Percentiles rank a stretch among this genome's conserved stretches.
phyloP scores from a whole-genome alignment of 2,888 invertebrate species.

The Lasioglossum lativentre region DNA sequence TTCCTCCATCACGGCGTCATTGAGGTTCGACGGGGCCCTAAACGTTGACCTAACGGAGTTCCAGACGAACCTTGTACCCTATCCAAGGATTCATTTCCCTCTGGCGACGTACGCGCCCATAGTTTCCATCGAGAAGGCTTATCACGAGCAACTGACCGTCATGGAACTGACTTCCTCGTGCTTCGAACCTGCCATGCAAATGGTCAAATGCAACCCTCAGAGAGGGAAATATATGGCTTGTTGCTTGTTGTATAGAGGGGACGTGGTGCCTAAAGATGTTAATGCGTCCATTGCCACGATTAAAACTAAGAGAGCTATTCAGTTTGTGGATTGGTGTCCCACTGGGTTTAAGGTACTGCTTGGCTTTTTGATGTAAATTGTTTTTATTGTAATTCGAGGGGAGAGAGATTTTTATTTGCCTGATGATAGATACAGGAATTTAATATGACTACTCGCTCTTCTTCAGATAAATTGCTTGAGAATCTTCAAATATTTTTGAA shows the following conservation, averaged over 20 bases:
- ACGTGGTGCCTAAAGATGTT: constrained; percentile 88
- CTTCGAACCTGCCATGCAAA: constrained; percentile 80
- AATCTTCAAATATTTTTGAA: background rate
- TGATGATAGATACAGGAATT: no score
- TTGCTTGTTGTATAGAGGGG: constrained; percentile 86
- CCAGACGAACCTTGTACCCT: constrained; percentile 88
- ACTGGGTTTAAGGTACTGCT: constrained; percentile 86
- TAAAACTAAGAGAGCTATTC: constrained; percentile 87
- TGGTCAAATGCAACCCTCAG: constrained; percentile 80
- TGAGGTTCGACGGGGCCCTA: constrained; percentile 87
- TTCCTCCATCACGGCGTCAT: constrained; percentile 87
- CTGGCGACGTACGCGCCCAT: constrained; percentile 86
- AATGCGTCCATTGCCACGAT: constrained; percentile 87
- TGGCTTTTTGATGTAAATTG: background rate
- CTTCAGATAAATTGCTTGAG: no score
- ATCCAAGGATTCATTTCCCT: constrained; percentile 88
- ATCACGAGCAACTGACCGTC: constrained; percentile 85
- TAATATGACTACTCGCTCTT: no score
- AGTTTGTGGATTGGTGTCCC: constrained; percentile 88
- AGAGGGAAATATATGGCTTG: constrained; percentile 86
- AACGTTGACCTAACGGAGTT: constrained; percentile 88
- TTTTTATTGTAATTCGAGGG: background rate
- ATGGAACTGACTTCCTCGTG: constrained; percentile 88
- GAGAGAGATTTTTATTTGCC: background rate
- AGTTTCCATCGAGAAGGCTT: constrained; percentile 85